Percentiles rank a stretch among this genome's conserved stretches.
Evolutionary conservation across 1,140 invertebrate genomes (phyloP).

Genomic region (Yoshiicerus persimilis): DNA sequence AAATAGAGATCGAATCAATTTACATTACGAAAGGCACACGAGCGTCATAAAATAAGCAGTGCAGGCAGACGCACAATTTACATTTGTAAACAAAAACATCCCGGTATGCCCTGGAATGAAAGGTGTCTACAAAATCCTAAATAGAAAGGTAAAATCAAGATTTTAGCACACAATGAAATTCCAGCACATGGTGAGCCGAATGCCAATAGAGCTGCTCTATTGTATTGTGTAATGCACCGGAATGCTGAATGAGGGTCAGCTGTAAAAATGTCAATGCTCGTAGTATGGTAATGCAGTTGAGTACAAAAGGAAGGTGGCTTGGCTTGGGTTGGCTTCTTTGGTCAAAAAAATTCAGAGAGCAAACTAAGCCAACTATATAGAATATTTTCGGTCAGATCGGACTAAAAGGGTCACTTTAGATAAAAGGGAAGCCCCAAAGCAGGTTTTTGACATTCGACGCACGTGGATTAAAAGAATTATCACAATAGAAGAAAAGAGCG

Average conservation of each 20-base stretch:
- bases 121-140: not conserved
- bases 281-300: not conserved
- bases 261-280: not conserved
- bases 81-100: not conserved
- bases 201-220: not conserved
- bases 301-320: not conserved
- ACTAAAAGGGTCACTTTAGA: not conserved
- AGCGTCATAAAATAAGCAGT: not conserved
- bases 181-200: not conserved
- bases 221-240: not conserved
- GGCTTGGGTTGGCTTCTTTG: not conserved
- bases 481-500: not conserved
- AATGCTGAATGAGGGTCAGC: not conserved
- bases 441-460: conserved; percentile 13
- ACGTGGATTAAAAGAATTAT: conserved; percentile 20
- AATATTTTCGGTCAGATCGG: not conserved
- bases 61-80: not conserved
- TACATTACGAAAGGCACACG: not conserved
- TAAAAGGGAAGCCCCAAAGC: not conserved
- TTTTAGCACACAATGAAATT: not conserved
- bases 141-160: not conserved
- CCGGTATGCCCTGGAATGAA: not conserved
- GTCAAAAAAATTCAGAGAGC: not conserved
- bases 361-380: not conserved
- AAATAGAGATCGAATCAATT: not conserved